A percentile compares a stretch with the other conserved stretches of the same genome.
phyloP scores from a whole-genome alignment of 2,113 vertebrate genomes.

The Marmota flaviventris region DNA sequence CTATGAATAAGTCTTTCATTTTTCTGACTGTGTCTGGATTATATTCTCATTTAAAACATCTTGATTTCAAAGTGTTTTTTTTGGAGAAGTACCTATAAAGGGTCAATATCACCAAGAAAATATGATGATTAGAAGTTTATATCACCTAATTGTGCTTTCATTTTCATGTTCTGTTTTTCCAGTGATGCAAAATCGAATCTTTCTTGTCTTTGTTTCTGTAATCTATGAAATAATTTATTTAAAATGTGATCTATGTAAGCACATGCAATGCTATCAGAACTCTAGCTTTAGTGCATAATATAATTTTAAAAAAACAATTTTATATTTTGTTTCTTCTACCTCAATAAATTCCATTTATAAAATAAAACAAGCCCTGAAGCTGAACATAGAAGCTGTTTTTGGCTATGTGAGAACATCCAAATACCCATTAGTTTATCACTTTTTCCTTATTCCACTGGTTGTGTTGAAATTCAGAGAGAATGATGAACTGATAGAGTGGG shows the following conservation, averaged over 20 bases:
- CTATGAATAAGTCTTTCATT: not conserved
- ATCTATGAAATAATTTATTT: not conserved
- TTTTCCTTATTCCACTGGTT: not conserved
- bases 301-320: not conserved
- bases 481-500: not conserved
- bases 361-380: not conserved
- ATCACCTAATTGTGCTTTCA: not conserved
- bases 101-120: not conserved
- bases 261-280: not conserved
- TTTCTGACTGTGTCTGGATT: not conserved
- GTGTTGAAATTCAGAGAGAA: not conserved
- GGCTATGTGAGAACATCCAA: not conserved
- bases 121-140: not conserved
- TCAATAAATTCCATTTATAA: not conserved
- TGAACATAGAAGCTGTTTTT: constrained; percentile 25
- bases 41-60: not conserved
- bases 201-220: not conserved
- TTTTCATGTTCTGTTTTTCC: not conserved
- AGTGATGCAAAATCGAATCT: not conserved
- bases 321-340: not conserved
- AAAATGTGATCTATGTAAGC: not conserved
- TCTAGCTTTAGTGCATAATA: not conserved
- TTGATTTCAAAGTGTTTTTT: not conserved
- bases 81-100: not conserved
- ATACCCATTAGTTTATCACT: not conserved